Evolutionary conservation across 2,113 vertebrate species (phyloP), one percentile per base, ranked within the genome.

Genomic region (Upupa epops): DNA sequence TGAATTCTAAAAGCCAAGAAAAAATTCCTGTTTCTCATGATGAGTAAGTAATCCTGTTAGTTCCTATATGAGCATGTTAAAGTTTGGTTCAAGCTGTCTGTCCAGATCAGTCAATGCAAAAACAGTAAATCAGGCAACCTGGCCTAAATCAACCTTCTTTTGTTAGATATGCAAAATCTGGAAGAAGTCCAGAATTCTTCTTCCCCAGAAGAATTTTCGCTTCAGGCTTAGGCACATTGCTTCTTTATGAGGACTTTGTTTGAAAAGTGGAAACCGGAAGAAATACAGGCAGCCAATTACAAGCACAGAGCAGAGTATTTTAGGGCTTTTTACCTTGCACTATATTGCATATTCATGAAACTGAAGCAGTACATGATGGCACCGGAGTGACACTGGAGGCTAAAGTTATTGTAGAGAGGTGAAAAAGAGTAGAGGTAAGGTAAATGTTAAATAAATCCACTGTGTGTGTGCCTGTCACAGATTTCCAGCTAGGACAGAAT

Each of bases 311-410:
- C 15, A 29, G 17, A 65, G 6, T 8, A 55, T 4, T 6, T 6
- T 32, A 36, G 8, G 7, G 17, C 17, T 54, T 4, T 24, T 54
- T 76, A 16, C 21, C 32, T 76, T 61, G 16, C 5, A 16, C 24
- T 49, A 6, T 13, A 3, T 5, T 1, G 3, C 5, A 19, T 54
- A 63, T 63, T 49, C 3, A 1, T 73, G 32, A 4, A 70, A 25
- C 7, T 46, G 31, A 76, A 72, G 6, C 18, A 49, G 12, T 42
- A 26, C 16, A 7, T 73, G 51, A 21, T 40, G 18, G 26, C 17
- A 49, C 3, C 58, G 4, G 5, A 63, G 13, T 42, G 40, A 42
- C 40, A 42, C 32, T 31, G 28, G 36, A 16, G 66, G 22, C 1
- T 16, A 56, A 70, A 71, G 48, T 0, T 71, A 22, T 19, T 84